phyloP scores from a whole-genome alignment of 2,888 invertebrate genomes.

The Hyalella azteca region DNA sequence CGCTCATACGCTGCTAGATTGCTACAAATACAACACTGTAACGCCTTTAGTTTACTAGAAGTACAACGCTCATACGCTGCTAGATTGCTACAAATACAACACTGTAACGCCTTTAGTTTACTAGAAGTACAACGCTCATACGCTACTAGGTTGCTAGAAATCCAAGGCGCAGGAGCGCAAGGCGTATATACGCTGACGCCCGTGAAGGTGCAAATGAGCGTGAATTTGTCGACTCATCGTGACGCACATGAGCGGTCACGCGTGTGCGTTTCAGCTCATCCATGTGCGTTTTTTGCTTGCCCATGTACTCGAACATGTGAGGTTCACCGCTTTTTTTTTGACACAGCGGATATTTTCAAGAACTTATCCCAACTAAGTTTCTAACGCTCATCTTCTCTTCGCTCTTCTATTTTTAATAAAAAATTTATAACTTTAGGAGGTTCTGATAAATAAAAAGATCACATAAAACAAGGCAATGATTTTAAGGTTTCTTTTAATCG shows the following conservation, averaged over 20 bases:
- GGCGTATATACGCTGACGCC: not conserved
- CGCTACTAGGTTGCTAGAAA: not conserved
- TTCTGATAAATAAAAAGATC: too few relatives aligned
- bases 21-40: not conserved
- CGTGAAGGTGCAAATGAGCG: constrained; percentile 32
- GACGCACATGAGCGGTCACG: constrained; percentile 3
- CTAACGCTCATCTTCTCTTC: not conserved
- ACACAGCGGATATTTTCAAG: not conserved
- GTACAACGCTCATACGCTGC: not conserved
- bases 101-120: not conserved
- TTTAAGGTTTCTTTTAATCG: too few relatives aligned
- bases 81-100: not conserved
- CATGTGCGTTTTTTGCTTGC: constrained; percentile 7
- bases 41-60: not conserved
- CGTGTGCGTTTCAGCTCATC: constrained; percentile 10
- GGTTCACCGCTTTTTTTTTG: not conserved
- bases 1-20: not conserved
- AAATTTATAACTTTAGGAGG: too few relatives aligned
- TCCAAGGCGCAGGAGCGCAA: not conserved
- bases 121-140: not conserved
- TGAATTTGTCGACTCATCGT: constrained; percentile 15
- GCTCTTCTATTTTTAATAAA: too few relatives aligned
- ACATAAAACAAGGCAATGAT: too few relatives aligned
- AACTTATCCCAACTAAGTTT: not conserved
- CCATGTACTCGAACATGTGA: not conserved